Conservation (phyloP, 2,888 invertebrate genomes). For the Laothoe populi region DNA sequence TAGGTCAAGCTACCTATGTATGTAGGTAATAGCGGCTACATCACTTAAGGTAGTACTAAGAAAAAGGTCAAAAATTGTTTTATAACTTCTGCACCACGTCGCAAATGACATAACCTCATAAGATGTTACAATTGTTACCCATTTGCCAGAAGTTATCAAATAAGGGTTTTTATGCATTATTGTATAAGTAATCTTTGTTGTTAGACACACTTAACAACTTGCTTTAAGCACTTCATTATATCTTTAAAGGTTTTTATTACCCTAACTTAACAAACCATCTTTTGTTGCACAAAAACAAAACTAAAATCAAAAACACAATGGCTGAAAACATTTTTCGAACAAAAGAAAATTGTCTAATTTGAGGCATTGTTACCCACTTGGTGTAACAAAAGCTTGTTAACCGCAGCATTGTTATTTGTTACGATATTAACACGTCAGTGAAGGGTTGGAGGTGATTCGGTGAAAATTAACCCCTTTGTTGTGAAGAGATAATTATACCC, state of each 20-base stretch:
- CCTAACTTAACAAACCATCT: not conserved
- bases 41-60: too few species aligned
- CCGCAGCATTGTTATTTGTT: constrained; percentile 59
- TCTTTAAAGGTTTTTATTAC: not conserved
- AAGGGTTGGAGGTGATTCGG: constrained; percentile 60
- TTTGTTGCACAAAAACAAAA: constrained; percentile 11
- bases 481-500: constrained; percentile 55
- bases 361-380: constrained; percentile 24
- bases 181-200: not conserved
- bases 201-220: constrained; percentile 3
- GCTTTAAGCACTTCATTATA: constrained; percentile 6
- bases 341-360: constrained; percentile 21
- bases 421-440: constrained; percentile 75
- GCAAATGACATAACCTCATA: too few species aligned
- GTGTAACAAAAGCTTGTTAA: constrained; percentile 40
- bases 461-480: constrained; percentile 69
- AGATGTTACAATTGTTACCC: too few species aligned
- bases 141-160: too few species aligned
- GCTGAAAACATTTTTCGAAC: constrained; percentile 11
- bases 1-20: too few species aligned
- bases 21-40: too few species aligned
- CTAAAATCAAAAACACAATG: constrained; percentile 14
- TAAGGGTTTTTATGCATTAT: not conserved
- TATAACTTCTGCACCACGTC: too few species aligned
- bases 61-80: too few species aligned